Evolutionary conservation across 2,888 invertebrate genomes (phyloP).

Genomic region (Andrena bicolor): DNA sequence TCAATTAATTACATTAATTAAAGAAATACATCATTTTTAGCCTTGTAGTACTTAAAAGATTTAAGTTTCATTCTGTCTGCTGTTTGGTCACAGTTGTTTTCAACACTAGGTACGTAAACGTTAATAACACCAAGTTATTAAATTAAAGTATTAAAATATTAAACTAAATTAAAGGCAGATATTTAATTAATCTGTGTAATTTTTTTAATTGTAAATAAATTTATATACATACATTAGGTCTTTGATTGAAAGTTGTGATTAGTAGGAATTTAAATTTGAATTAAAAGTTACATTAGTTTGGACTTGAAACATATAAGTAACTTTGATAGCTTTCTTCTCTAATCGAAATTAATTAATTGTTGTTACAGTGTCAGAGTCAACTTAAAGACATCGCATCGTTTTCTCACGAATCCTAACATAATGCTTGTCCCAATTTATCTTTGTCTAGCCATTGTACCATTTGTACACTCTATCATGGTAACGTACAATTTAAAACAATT

Average conservation of each 20-base stretch:
- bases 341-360: background rate
- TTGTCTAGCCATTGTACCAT: slow-evolving; percentile 25
- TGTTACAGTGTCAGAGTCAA: background rate
- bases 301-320: background rate
- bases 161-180: no score
- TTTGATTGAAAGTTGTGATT: no score
- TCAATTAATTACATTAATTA: background rate
- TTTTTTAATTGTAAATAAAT: background rate
- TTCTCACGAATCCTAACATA: background rate
- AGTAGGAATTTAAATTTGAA: background rate
- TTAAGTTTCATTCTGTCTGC: no score
- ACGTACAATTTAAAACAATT: slow-evolving; percentile 8
- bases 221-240: background rate
- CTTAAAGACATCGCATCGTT: background rate
- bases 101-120: no score
- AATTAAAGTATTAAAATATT: background rate
- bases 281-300: background rate
- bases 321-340: background rate
- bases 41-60: no score
- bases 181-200: background rate
- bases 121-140: background rate
- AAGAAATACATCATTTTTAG: background rate
- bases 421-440: slow-evolving; percentile 41
- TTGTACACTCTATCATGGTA: slow-evolving; percentile 46
- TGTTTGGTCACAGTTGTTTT: no score